Conservation (phyloP, 2,797 vertebrate species). For the Buceros bicornis region DNA sequence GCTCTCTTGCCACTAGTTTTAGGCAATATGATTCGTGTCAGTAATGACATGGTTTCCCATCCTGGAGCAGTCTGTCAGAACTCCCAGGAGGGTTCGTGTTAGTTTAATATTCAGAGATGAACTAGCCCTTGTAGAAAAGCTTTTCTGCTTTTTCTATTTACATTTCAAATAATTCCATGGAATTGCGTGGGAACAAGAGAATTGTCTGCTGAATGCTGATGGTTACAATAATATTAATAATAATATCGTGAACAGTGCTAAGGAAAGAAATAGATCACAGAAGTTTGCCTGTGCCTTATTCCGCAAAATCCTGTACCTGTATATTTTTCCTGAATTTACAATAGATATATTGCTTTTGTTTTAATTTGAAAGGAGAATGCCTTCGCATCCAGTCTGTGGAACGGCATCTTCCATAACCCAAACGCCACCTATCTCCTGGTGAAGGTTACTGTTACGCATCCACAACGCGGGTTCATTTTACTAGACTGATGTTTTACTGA, state of each 20-base stretch:
- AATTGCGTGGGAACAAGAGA: background rate
- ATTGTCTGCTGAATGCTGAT: constrained; percentile 23
- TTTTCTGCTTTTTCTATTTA: constrained; percentile 38
- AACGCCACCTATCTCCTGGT: background rate
- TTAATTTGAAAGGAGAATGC: background rate
- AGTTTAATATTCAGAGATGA: constrained; percentile 45
- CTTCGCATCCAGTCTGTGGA: background rate
- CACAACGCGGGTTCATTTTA: background rate
- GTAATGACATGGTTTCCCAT: constrained; percentile 23
- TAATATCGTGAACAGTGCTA: background rate
- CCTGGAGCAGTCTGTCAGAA: background rate
- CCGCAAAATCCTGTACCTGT: background rate
- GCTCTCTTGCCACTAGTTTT: background rate
- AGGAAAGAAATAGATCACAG: background rate
- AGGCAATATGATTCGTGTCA: constrained; percentile 2
- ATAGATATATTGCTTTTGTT: background rate
- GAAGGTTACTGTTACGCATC: background rate
- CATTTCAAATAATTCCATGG: constrained; percentile 23
- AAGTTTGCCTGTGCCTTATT: background rate
- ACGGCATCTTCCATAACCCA: background rate
- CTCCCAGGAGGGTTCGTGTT: constrained; percentile 1
- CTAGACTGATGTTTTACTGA: background rate
- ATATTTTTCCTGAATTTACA: background rate
- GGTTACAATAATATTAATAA: background rate
- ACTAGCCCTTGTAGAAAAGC: background rate